phyloP scores from a whole-genome alignment of 2,888 invertebrate genomes.

The Bugula neritina region DNA sequence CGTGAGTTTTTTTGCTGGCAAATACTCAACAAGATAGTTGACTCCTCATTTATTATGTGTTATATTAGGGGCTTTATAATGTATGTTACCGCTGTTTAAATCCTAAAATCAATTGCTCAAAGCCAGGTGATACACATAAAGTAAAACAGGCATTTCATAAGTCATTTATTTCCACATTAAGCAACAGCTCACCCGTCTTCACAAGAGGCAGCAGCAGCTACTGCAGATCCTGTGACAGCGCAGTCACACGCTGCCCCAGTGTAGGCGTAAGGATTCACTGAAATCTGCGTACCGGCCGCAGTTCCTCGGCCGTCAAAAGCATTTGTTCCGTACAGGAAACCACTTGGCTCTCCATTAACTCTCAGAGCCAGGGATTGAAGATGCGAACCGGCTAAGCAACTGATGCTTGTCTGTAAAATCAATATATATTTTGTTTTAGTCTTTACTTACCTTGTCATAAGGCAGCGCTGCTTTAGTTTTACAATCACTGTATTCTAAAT shows the following conservation, averaged over 20 bases:
- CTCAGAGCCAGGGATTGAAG: background rate
- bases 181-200: background rate
- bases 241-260: background rate
- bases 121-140: background rate
- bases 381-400: background rate
- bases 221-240: background rate
- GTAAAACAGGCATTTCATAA: background rate
- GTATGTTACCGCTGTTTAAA: too few species aligned
- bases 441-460: too few species aligned
- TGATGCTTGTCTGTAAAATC: background rate
- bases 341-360: conserved; percentile 19
- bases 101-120: too few species aligned
- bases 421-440: too few species aligned
- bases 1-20: too few species aligned
- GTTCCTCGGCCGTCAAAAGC: background rate
- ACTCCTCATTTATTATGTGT: too few species aligned
- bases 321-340: background rate
- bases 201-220: background rate
- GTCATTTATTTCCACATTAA: too few species aligned
- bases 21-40: too few species aligned
- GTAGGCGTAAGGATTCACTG: background rate
- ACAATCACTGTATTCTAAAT: too few species aligned
- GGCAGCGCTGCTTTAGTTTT: too few species aligned
- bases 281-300: background rate
- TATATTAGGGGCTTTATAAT: too few species aligned